A percentile compares a stretch with the other conserved stretches of the same genome.
These are phyloP conservation scores for Oasisia sp. DNA, from an alignment of 2,888 invertebrate genomes.

Conservation along the genomic window DNA sequence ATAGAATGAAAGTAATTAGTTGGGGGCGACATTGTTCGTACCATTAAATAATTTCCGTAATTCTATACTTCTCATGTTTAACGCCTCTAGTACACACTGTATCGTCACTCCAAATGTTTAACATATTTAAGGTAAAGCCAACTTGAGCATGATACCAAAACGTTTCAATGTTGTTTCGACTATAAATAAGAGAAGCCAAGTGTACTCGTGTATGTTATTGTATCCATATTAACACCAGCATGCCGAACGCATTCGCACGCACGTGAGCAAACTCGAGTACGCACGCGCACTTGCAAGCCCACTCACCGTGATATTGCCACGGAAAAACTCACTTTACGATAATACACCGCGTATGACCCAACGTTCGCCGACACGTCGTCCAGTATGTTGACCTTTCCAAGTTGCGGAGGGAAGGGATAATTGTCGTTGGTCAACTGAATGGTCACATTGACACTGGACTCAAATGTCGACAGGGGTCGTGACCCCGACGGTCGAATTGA, in stretches of 20 bases:
- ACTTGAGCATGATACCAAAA: not conserved
- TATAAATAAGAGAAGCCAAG: not conserved
- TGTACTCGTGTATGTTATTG: no score
- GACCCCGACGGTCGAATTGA: not conserved
- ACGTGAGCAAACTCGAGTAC: no score
- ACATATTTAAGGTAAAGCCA: not conserved
- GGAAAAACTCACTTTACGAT: not conserved
- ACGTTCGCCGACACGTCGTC: not conserved
- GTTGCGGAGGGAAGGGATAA: conserved; percentile 7
- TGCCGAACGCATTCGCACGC: no score
- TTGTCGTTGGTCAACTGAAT: not conserved
- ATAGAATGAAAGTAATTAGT: no score
- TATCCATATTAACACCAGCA: no score
- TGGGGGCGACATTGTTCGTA: no score
- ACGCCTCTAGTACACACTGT: not conserved
- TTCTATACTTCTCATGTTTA: not conserved
- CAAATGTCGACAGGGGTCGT: not conserved
- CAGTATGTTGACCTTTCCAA: not conserved
- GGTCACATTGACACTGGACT: not conserved
- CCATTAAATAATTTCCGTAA: not conserved
- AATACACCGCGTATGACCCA: conserved; percentile 8
- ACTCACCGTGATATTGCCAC: no score
- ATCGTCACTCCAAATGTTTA: not conserved
- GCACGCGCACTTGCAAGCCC: no score
- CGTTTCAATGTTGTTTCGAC: not conserved